Base-by-base conservation (phyloP, 2,888 invertebrate genomes). In the Agriopis marginaria region DNA sequence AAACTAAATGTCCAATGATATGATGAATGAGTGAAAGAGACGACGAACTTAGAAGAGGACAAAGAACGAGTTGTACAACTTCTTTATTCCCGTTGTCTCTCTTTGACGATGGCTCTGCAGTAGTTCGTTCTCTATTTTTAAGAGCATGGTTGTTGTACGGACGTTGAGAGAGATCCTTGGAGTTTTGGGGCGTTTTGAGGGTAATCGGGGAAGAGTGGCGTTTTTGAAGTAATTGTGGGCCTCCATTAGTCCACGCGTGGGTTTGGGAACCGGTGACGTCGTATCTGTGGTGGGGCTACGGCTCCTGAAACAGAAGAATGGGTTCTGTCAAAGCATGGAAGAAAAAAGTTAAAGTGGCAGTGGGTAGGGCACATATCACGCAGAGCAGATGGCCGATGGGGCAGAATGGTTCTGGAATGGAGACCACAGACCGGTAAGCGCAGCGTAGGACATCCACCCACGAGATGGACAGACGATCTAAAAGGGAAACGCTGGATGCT, bases 11-110 rank as follows among this genome's bases (percentile, higher is more conserved):
- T 70, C 62, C 53, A 78, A 75, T 76, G 77, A 79, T 61, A 72
- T 66, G 67, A 72, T 64, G 58, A 32, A 61, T 45, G 62, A 45
- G 12, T 2, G n/a, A 68, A 14, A 54, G 32, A 64, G 42, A 61
- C 60, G 60, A 44, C 50, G 12, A 67, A 81, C 70, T 97, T 97
- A 97, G 93, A 97, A 97, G 90, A 97, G 96, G 79, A 97, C 97
- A 90, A 97, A 97, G 94, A 97, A 97, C 73, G 97, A 97, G 93
- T 97, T 97, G 94, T 97, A 97, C 87, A 97, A 94, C 91, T 97
- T 97, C 93, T 97, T 97, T 85, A 97, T 97, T 73, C 97, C 97
- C 60, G 97, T 97, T 40, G 97, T 97, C 90, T 97, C 97, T 86
- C 97, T 95, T 90, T 97, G 97, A 84, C 97, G 96, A 88, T 97